phyloP scores from a whole-genome alignment of 2,113 vertebrate genomes.

The Psophia crepitans region DNA sequence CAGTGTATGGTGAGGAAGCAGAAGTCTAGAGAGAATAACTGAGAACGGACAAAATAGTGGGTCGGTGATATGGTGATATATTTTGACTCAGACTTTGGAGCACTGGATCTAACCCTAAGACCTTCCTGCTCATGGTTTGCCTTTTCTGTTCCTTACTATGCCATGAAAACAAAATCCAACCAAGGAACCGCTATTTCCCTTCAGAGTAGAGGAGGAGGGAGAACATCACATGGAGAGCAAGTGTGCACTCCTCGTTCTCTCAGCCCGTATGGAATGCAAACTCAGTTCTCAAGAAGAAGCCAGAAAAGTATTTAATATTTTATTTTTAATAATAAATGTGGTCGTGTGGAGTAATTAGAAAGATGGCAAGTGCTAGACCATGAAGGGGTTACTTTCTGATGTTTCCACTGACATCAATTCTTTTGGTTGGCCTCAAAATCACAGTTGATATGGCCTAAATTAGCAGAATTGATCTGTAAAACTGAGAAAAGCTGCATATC shows the following conservation, averaged over 20 bases:
- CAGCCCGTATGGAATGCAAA: background rate
- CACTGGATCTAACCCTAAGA: background rate
- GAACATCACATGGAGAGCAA: background rate
- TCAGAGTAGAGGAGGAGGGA: background rate
- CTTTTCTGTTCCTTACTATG: background rate
- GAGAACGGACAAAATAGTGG: background rate
- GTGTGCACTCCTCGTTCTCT: background rate
- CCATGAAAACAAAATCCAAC: background rate
- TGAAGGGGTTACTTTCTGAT: background rate
- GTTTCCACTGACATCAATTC: background rate
- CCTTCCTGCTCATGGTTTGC: background rate
- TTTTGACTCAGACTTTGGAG: background rate
- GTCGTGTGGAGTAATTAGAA: background rate
- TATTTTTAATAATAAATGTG: background rate
- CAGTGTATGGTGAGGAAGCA: background rate
- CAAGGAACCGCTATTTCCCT: background rate
- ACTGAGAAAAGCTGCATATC: background rate
- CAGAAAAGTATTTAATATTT: background rate
- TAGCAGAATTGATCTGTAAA: background rate
- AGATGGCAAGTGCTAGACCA: background rate
- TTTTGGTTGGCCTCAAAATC: background rate
- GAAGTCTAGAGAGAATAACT: background rate
- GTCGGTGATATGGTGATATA: background rate
- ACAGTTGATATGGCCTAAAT: background rate
- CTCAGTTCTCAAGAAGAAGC: background rate